Base-by-base conservation (phyloP, 2,888 invertebrate genomes). In the Morpho helenor region DNA sequence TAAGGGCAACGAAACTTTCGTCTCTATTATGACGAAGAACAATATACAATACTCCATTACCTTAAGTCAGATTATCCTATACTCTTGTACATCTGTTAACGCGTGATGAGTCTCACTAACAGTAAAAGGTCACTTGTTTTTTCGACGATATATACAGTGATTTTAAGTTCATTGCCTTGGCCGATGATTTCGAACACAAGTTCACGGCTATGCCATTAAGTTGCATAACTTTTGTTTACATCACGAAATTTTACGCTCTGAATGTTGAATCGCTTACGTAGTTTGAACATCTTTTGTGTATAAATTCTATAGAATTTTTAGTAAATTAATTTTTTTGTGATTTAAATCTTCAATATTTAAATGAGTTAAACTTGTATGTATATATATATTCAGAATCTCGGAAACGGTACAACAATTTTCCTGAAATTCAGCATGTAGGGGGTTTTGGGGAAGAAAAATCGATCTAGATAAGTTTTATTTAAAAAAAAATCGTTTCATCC, bases 101-200 rank as follows among this genome's bases (percentile, higher is more conserved):
- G 5, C 46, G 40, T 23, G 42, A 54, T 48, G 42, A 54, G 42
- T 48, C 42, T 41, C 23, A 8, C 2, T 48, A 48, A 54, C 41
- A 42, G 54, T 54, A 54, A 48, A 48, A 54, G 54, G 48, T 54
- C 54, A 45, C 48, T 42, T n/a, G 48, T 6, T 46, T 45, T 53
- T 48, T 48, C 40, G 23, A 43, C 7, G 40, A 53, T 46, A n/a
- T 41, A 53, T 45, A 43, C 16, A 10, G 49, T 10, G 41, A 54
- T 49, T 62, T 53, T 52, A 73, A 71, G 82, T 82, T 84, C 81
- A 84, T 68, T 82, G 83, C 82, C 80, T 81, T 69, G 82, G 77
- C 60, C 76, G 49, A 69, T 66, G 68, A 70, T 70, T 72, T 68
- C 66, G 63, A 55, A 55, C 62, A 68, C 73, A 63, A 71, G 70